A percentile compares a stretch with the other conserved stretches of the same genome.
Evolutionary conservation across 2,797 vertebrate genomes (phyloP).

Genomic region (Xenopus petersii): DNA sequence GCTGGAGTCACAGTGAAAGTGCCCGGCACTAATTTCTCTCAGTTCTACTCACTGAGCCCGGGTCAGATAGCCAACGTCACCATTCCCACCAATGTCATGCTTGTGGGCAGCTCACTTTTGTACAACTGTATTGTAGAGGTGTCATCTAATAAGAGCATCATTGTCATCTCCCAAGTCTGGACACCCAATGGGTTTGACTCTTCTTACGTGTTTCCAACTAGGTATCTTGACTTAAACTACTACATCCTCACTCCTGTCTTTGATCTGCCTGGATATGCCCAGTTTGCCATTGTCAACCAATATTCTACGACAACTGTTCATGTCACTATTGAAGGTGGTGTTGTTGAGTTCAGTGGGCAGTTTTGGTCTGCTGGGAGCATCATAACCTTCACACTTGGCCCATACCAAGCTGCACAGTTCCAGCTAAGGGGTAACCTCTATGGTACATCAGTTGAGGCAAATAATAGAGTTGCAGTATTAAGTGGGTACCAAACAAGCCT

Average conservation of each 20-base stretch:
- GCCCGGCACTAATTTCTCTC: neutral
- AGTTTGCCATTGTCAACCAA: constrained; percentile 21
- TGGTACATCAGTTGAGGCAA: constrained; percentile 4
- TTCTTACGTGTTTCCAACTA: neutral
- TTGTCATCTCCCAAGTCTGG: neutral
- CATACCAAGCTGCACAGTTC: constrained; percentile 17
- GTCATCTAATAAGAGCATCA: neutral
- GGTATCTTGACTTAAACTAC: neutral
- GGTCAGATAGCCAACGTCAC: neutral
- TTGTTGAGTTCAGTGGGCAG: neutral
- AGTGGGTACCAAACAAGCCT: constrained; percentile 11
- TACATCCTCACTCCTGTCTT: neutral
- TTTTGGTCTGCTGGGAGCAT: neutral
- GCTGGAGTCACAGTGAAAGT: neutral
- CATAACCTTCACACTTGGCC: neutral
- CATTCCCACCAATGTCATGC: neutral
- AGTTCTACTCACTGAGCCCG: neutral
- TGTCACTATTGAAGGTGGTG: constrained; percentile 1
- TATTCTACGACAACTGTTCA: neutral
- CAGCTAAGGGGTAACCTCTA: constrained; percentile 20
- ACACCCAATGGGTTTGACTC: neutral
- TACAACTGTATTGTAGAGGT: neutral
- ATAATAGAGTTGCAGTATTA: constrained; percentile 7
- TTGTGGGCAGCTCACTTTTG: neutral
- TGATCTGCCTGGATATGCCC: neutral